Percentiles rank a stretch among this genome's conserved stretches.
phyloP scores from a whole-genome alignment of 1,140 invertebrate species.

The Brachionus asplanchnoidis region DNA sequence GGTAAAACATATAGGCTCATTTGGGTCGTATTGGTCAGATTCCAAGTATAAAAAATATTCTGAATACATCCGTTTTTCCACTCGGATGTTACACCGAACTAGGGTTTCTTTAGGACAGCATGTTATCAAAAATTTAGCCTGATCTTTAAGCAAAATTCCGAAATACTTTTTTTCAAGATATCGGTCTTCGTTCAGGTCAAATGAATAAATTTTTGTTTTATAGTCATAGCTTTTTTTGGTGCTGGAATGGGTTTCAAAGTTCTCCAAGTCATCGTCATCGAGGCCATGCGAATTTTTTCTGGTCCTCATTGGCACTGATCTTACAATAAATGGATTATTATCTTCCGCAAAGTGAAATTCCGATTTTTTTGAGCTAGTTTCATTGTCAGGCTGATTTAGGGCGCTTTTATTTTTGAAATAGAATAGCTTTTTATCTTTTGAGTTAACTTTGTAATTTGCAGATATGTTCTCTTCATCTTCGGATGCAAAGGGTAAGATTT shows the following conservation, averaged over 20 bases:
- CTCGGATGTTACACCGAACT: neutral
- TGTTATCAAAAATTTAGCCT: neutral
- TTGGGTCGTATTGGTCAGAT: neutral
- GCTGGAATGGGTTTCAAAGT: neutral
- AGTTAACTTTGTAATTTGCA: neutral
- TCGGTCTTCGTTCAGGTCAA: neutral
- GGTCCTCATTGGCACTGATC: neutral
- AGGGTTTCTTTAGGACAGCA: neutral
- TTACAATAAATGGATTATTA: neutral
- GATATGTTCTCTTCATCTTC: neutral
- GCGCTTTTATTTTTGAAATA: neutral
- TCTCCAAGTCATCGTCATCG: neutral
- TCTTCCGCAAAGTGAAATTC: neutral
- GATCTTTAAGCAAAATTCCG: neutral
- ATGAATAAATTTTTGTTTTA: neutral
- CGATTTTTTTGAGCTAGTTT: neutral
- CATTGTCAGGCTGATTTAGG: neutral
- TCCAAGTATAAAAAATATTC: constrained; percentile 20
- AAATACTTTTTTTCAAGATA: neutral
- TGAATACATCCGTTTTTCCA: neutral
- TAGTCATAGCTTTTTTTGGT: neutral
- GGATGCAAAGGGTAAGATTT: neutral
- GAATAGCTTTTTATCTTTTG: neutral
- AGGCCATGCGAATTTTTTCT: neutral
- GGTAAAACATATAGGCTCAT: neutral